Percentiles rank a stretch among this genome's conserved stretches.
phyloP scores from a whole-genome alignment of 2,888 invertebrate genomes.

The Nomada goodeniana region DNA sequence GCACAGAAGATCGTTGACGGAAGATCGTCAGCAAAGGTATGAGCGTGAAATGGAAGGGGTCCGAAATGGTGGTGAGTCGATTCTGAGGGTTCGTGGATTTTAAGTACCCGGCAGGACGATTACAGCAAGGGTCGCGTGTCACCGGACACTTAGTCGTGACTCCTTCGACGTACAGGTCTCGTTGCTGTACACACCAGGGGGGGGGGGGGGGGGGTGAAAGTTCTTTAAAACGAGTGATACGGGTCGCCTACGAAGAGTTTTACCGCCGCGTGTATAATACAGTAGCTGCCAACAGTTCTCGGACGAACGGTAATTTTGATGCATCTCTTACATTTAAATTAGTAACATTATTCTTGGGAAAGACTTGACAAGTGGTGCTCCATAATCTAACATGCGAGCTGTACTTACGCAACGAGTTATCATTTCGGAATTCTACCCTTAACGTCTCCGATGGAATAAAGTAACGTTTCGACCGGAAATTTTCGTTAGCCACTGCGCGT shows the following conservation, averaged over 20 bases:
- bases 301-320: no score
- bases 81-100: slow-evolving; percentile 32
- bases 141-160: slow-evolving; percentile 74
- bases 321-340: no score
- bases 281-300: no score
- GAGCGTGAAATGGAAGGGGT: not conserved
- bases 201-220: slow-evolving; percentile 12
- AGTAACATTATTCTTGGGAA: no score
- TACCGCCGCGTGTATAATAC: not conserved
- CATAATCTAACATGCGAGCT: no score
- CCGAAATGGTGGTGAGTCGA: slow-evolving; percentile 28
- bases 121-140: slow-evolving; percentile 78
- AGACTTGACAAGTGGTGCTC: no score
- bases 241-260: slow-evolving; percentile 46
- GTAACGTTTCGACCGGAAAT: no score
- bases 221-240: slow-evolving; percentile 58
- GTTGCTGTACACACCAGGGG: slow-evolving; percentile 30
- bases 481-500: no score
- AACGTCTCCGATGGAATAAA: no score
- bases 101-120: slow-evolving; percentile 57
- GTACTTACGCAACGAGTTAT: no score
- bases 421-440: no score
- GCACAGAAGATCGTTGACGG: slow-evolving; percentile 47
- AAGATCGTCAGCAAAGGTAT: slow-evolving; percentile 41
- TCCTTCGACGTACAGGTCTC: slow-evolving; percentile 52